phyloP scores from a whole-genome alignment of 2,797 vertebrate genomes.

The Sebastes iracundus region DNA sequence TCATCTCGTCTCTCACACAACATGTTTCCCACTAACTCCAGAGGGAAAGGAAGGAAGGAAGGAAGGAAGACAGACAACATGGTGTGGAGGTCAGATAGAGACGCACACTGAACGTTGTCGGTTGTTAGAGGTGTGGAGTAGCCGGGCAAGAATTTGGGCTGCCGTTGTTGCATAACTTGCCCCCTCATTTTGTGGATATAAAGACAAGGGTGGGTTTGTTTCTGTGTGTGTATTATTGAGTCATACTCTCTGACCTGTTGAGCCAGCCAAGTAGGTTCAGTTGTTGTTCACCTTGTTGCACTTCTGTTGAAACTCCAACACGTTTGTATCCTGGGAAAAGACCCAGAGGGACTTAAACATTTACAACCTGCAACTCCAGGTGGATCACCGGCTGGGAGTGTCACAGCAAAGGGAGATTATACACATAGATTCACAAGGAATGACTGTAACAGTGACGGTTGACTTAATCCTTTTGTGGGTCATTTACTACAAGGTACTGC shows the following conservation, averaged over 20 bases:
- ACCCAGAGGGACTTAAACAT: neutral
- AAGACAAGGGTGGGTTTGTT: conserved; percentile 8
- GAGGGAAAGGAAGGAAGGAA: neutral
- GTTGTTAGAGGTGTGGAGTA: conserved; percentile 8
- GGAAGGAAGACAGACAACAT: conserved; percentile 10
- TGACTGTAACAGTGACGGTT: neutral
- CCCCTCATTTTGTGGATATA: neutral
- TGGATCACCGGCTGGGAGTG: neutral
- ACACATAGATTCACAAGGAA: neutral
- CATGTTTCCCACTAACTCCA: conserved; percentile 16
- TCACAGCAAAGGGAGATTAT: neutral
- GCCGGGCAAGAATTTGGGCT: conserved; percentile 1
- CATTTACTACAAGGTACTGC: neutral
- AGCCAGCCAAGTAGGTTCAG: conserved; percentile 35
- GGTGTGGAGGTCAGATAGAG: conserved; percentile 14
- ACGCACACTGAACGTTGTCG: neutral
- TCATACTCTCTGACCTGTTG: conserved; percentile 22
- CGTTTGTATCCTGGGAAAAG: conserved; percentile 9
- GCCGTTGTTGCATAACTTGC: neutral
- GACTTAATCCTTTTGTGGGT: neutral
- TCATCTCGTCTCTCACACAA: neutral
- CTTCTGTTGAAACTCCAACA: neutral
- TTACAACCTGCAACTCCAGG: neutral
- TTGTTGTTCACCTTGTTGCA: neutral
- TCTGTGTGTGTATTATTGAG: neutral